Conservation (phyloP, 2,797 vertebrate species). For the Acomys russatus region DNA sequence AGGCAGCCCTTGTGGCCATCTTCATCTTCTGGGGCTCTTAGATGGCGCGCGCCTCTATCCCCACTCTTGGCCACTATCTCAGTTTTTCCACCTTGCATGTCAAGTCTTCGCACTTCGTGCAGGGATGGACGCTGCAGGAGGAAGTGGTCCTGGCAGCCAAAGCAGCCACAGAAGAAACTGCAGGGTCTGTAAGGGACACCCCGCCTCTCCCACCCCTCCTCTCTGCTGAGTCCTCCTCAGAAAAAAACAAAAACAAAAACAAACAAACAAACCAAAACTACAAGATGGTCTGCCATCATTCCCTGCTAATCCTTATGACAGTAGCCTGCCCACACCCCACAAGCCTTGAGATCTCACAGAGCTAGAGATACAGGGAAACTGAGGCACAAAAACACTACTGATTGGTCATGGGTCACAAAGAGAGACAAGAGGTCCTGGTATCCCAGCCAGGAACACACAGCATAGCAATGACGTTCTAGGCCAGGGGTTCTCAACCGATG, state of each 20-base stretch:
- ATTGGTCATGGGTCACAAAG: neutral
- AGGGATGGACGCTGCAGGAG: slow-evolving; percentile 58
- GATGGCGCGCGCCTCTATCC: neutral
- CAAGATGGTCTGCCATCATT: neutral
- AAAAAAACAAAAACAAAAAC: neutral
- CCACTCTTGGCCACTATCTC: neutral
- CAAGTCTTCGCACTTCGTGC: neutral
- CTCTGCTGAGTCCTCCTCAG: neutral
- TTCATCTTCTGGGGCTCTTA: neutral
- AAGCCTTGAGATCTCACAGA: neutral
- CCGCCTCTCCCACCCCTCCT: neutral
- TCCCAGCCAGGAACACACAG: neutral
- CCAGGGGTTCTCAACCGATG: neutral
- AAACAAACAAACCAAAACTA: neutral
- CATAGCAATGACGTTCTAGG: neutral
- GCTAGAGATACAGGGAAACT: neutral
- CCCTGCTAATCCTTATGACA: too few relatives aligned
- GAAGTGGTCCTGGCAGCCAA: neutral
- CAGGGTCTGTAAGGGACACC: neutral
- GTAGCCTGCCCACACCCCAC: neutral
- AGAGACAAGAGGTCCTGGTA: neutral
- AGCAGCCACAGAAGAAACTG: neutral
- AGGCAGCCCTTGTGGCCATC: neutral
- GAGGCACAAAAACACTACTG: neutral
- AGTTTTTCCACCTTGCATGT: slow-evolving; percentile 11